phyloP scores from a whole-genome alignment of 2,113 vertebrate genomes.

The Oryzias woworae region DNA sequence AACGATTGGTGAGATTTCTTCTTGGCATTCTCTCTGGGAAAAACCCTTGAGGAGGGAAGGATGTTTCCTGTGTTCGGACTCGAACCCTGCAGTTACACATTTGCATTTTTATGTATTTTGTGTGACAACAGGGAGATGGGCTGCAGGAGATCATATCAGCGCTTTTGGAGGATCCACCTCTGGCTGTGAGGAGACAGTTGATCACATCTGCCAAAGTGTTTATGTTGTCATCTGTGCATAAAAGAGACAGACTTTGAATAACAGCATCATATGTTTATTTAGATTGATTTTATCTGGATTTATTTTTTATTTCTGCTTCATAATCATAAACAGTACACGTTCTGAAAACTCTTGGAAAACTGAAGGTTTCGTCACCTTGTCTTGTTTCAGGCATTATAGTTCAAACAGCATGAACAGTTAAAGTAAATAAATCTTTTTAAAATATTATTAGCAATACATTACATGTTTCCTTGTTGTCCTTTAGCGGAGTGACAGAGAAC shows the following conservation, averaged over 20 bases:
- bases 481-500: no score
- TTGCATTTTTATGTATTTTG: conserved; percentile 12
- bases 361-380: no score
- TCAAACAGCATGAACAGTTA: no score
- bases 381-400: no score
- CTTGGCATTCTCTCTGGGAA: conserved; percentile 67
- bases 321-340: no score
- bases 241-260: conserved; percentile 23
- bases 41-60: conserved; percentile 44
- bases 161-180: not conserved
- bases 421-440: no score
- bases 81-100: not conserved
- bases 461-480: no score
- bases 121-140: not conserved
- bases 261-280: conserved; percentile 3
- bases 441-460: no score
- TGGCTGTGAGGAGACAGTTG: not conserved
- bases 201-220: conserved; percentile 28
- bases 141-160: not conserved
- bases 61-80: conserved; percentile 22
- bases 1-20: conserved; percentile 12
- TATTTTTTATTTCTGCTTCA: no score
- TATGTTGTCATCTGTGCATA: conserved; percentile 10
- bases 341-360: no score
- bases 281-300: not conserved